Evolutionary conservation across 2,888 invertebrate genomes (phyloP).

Genomic region (Malachius bipustulatus): DNA sequence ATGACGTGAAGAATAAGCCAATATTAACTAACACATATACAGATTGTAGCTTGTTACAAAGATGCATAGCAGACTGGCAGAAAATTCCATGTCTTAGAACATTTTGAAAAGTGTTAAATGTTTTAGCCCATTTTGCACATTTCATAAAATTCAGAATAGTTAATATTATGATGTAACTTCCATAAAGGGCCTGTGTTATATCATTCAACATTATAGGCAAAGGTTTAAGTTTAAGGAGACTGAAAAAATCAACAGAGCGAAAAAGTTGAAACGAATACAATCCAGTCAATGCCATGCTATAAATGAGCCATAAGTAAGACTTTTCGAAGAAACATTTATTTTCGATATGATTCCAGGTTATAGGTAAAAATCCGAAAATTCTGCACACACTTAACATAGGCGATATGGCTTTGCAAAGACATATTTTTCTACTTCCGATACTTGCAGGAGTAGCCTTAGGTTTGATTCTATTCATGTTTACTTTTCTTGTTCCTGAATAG

Average conservation of each 20-base stretch:
- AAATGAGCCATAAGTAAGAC: constrained; percentile 27
- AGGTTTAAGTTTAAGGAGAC: constrained; percentile 21
- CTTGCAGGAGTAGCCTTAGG: too few relatives aligned
- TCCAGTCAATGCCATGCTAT: constrained; percentile 21
- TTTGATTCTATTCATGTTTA: too few relatives aligned
- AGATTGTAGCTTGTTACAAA: constrained; percentile 21
- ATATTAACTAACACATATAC: too few relatives aligned
- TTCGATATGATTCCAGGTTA: constrained; percentile 25
- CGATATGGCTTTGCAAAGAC: constrained; percentile 28
- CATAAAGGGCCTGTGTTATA: constrained; percentile 29
- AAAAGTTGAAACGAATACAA: constrained; percentile 22
- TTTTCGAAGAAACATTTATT: constrained; percentile 27
- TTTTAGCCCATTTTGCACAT: constrained; percentile 24
- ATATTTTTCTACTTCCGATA: constrained; percentile 18
- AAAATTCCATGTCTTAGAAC: constrained; percentile 28
- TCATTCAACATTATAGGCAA: constrained; percentile 27
- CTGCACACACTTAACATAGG: constrained; percentile 23
- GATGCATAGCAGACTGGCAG: constrained; percentile 27
- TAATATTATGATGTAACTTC: constrained; percentile 25
- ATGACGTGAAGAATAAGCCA: too few relatives aligned
- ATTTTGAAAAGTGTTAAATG: constrained; percentile 24
- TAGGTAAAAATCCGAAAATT: constrained; percentile 30
- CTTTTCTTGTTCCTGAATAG: too few relatives aligned
- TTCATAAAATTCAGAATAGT: constrained; percentile 24
- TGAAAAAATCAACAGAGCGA: constrained; percentile 23